Conservation (phyloP, 2,797 vertebrate species). For the Coilia nasus region DNA sequence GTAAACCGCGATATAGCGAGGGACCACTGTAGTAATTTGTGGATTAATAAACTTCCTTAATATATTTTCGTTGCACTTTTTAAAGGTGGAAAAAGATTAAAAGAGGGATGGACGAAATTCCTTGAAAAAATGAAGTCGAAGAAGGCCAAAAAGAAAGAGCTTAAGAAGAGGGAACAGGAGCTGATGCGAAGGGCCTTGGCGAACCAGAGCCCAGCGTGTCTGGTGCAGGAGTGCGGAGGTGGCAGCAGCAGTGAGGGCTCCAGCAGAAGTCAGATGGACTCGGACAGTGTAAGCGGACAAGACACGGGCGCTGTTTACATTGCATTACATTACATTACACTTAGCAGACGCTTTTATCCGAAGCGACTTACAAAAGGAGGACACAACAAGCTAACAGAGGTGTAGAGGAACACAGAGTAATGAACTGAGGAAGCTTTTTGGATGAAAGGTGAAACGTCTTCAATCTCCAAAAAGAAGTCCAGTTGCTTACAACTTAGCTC, state of each 20-base stretch:
- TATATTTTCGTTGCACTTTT: neutral
- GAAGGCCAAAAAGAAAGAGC: slow-evolving; percentile 68
- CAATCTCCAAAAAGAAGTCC: too few species aligned
- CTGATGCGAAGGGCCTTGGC: slow-evolving; percentile 42
- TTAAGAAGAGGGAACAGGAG: slow-evolving; percentile 59
- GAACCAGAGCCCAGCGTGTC: slow-evolving; percentile 23
- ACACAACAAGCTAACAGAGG: too few species aligned
- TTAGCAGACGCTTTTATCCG: too few species aligned
- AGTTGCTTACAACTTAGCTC: too few species aligned
- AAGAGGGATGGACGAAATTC: slow-evolving; percentile 65
- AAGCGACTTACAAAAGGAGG: too few species aligned
- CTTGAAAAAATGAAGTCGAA: slow-evolving; percentile 69
- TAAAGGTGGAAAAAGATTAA: slow-evolving; percentile 68
- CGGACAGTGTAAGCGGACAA: slow-evolving; percentile 61
- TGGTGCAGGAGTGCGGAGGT: slow-evolving; percentile 40
- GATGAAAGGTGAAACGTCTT: too few species aligned
- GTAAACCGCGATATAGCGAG: too few species aligned
- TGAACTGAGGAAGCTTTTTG: too few species aligned
- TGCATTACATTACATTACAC: too few species aligned
- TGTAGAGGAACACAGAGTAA: too few species aligned
- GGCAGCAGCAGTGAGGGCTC: slow-evolving; percentile 62
- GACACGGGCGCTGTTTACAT: neutral
- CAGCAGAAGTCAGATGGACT: slow-evolving; percentile 58
- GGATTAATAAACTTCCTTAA: neutral
- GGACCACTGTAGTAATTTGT: neutral